phyloP scores from a whole-genome alignment of 2,113 vertebrate species.

The Callipepla squamata region DNA sequence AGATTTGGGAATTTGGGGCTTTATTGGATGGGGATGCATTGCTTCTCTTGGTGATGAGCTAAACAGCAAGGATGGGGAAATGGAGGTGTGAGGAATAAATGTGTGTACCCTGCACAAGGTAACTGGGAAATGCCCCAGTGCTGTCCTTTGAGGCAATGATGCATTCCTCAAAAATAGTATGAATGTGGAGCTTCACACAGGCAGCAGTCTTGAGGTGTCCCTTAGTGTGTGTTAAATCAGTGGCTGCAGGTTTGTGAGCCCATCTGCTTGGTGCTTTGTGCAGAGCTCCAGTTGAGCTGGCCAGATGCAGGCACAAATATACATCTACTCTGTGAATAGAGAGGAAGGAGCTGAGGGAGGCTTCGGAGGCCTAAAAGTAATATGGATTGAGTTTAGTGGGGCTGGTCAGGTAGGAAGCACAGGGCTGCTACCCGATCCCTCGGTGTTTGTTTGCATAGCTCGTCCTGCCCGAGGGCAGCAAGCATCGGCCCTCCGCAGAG shows the following conservation, averaged over 20 bases:
- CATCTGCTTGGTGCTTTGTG: background rate
- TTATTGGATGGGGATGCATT: background rate
- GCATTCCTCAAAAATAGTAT: background rate
- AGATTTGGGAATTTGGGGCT: background rate
- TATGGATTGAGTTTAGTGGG: background rate
- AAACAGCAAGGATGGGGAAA: background rate
- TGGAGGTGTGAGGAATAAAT: background rate
- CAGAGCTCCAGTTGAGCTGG: background rate
- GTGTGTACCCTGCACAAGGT: background rate
- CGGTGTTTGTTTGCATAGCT: conserved; percentile 64
- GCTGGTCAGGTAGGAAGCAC: conserved; percentile 11
- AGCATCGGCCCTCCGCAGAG: conserved; percentile 79
- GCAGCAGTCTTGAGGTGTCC: background rate
- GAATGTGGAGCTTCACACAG: rapidly evolving
- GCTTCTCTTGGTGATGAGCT: background rate
- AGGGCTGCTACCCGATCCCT: background rate
- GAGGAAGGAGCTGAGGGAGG: background rate
- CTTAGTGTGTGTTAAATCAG: background rate
- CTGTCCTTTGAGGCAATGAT: background rate
- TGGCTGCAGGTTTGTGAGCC: background rate
- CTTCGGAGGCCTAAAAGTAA: background rate
- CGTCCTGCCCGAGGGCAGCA: conserved; percentile 61
- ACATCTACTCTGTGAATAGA: background rate
- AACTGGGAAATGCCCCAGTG: background rate
- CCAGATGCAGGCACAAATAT: background rate